Evolutionary conservation across 2,113 vertebrate genomes (phyloP), one percentile per base, ranked within the genome.

Genomic region (Mobula hypostoma): DNA sequence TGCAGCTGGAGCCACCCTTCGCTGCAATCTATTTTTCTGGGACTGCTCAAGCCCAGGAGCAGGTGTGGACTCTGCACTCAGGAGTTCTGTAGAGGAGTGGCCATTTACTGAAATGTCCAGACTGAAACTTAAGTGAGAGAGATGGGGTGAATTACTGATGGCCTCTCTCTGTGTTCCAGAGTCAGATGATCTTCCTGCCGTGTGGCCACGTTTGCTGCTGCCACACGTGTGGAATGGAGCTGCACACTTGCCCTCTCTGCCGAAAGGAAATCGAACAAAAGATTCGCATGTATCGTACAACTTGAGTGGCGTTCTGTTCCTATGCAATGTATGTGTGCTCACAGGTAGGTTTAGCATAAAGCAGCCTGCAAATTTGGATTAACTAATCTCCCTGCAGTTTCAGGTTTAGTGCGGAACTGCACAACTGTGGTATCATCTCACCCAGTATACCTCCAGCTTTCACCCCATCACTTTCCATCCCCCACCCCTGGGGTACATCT

Each of bases 161-260:
- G 29, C 0, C 7, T 93, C 91, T 93, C 68, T 27, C 70, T 12
- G 36, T 11, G 61, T 94, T 61, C 7, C 96, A 99, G 99, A 96
- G 98, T 72, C 98, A 98, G 96, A 95, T 97, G 94, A 96, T 99
- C 96, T 99, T 99, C 96, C 96, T 99, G 96, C 96, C 97, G 14
- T 99, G 99, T 0, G 98, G 98, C 70, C 99, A 99, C 0, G 98
- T 98, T 19, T 99, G 99, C 97, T 99, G 98, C 95, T 99, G 98
- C 95, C 97, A 96, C 95, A 94, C 94, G 15, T 99, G 99, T 96
- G 98, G 96, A 9, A 95, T 96, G 0, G 97, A 95, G 0, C 96
- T 99, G 95, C 97, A 66, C 79, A 95, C 95, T 21, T 99, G 99
- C 82, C 99, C 99, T 0, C 96, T 99, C 95, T 99, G 99, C 96